Evolutionary conservation across 2,888 invertebrate species (phyloP).

Genomic region (Notodonta ziczac): DNA sequence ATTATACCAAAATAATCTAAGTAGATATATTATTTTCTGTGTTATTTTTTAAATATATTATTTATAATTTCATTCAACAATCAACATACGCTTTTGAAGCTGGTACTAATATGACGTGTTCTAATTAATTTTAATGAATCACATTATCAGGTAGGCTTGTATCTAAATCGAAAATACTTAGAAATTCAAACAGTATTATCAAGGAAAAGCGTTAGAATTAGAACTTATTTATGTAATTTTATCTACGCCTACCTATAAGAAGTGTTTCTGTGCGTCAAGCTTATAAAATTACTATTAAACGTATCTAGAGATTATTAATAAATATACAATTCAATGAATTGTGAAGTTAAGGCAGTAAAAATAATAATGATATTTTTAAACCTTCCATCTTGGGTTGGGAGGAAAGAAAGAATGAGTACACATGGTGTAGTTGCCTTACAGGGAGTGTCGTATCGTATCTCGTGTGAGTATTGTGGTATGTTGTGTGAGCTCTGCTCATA

Average conservation of each 20-base stretch:
- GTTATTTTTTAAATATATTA: not conserved
- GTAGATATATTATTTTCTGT: too few relatives aligned
- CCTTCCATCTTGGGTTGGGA: too few relatives aligned
- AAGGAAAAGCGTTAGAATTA: not conserved
- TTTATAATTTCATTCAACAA: conserved; percentile 14
- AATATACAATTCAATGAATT: too few relatives aligned
- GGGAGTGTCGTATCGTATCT: too few relatives aligned
- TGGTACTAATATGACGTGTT: conserved; percentile 22
- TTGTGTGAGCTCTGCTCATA: too few relatives aligned
- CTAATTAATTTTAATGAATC: conserved; percentile 39
- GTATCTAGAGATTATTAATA: too few relatives aligned
- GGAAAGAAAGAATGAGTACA: too few relatives aligned
- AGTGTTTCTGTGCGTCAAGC: conserved; percentile 8
- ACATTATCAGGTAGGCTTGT: conserved; percentile 33
- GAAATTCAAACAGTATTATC: conserved; percentile 6
- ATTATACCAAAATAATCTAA: too few relatives aligned
- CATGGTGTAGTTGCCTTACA: too few relatives aligned
- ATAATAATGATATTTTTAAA: too few relatives aligned
- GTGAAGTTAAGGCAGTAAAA: too few relatives aligned
- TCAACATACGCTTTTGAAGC: conserved; percentile 35
- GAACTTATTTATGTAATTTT: not conserved
- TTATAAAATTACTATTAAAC: conserved; percentile 3
- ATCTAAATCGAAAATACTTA: not conserved
- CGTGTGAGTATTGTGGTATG: too few relatives aligned
- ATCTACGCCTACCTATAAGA: not conserved